Base-by-base conservation (phyloP, 2,797 vertebrate genomes). In the Gymnoscopelus microlampas region DNA sequence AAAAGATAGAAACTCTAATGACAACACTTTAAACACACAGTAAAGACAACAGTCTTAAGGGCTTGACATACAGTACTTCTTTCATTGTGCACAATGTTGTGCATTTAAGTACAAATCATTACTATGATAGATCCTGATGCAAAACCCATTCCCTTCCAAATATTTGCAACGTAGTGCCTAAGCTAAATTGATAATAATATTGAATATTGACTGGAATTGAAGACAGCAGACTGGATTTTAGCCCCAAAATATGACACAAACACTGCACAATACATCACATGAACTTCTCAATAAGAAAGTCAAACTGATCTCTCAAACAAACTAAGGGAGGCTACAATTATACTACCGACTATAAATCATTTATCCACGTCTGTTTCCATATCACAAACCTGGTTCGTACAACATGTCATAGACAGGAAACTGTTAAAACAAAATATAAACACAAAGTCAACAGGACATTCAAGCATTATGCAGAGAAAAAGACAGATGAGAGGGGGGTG, bases 391-490 rank as follows among this genome's bases (percentile, higher is more conserved):
- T 44, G 39, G 39, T 44, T 44, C 7, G 39, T 44, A 44, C 8
- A 57, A 57, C 12, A 29, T 26, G 24, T 11, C 54, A 56, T 29
- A 23, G 12, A 13, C 13, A 57, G 55, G 23, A 24, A 55, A 55
- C 53, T 55, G 53, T 24, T 26, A 11, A 55, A 55, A 55, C 54
- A 56, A 26, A 56, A 56, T 56, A 56, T 11, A 56, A 44, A 9
- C 24, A 13, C 15, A 23, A 29, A 32, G 55, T 57, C 12, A 57
- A 32, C 55, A 26, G 35, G 2, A 55, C 6, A 24, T 6, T n/a
- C 49, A 55, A 66, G 9, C 39, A 44, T 44, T 47, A 66, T 23
- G 11, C 51, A 48, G n/a, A 47, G 9, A 56, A 26, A 19, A 8
- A 62, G 11, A 48, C 23, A 62, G 2, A 62, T 5, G 24, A 44